These are phyloP conservation scores for Euzophera pinguis DNA, from an alignment of 2,888 invertebrate species.

Conservation along the genomic window DNA sequence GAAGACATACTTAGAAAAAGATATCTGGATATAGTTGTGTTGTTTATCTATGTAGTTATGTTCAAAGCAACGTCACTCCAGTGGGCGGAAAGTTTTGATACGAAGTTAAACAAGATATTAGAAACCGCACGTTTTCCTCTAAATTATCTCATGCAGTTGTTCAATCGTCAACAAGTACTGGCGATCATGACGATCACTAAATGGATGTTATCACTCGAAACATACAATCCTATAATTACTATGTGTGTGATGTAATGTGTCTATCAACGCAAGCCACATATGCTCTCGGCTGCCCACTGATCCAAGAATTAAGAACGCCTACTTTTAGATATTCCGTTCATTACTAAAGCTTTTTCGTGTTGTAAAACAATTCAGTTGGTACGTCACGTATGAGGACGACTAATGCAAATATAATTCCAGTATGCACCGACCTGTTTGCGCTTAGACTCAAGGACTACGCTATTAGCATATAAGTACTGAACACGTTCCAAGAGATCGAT, in stretches of 20 bases:
- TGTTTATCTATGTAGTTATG: background rate
- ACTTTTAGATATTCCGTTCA: background rate
- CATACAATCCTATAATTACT: background rate
- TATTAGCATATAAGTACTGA: background rate
- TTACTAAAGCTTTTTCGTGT: background rate
- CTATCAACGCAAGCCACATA: background rate
- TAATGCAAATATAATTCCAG: conserved; percentile 33
- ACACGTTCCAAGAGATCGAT: background rate
- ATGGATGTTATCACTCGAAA: background rate
- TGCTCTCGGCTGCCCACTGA: background rate
- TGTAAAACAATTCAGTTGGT: background rate
- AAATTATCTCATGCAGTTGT: conserved; percentile 14
- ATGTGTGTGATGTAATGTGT: background rate
- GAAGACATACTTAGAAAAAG: background rate
- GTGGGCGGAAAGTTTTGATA: conserved; percentile 8
- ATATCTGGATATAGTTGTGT: background rate
- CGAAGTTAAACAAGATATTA: conserved; percentile 4
- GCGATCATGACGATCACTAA: background rate
- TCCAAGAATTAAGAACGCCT: background rate
- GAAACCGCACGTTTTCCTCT: conserved; percentile 1
- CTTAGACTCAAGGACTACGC: conserved; percentile 2
- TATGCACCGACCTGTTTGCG: background rate
- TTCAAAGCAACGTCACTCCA: background rate
- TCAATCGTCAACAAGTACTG: background rate
- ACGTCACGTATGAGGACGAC: conserved; percentile 17